These are phyloP conservation scores for Entelurus aequoreus DNA, from an alignment of 2,113 vertebrate genomes.

Conservation along the genomic window DNA sequence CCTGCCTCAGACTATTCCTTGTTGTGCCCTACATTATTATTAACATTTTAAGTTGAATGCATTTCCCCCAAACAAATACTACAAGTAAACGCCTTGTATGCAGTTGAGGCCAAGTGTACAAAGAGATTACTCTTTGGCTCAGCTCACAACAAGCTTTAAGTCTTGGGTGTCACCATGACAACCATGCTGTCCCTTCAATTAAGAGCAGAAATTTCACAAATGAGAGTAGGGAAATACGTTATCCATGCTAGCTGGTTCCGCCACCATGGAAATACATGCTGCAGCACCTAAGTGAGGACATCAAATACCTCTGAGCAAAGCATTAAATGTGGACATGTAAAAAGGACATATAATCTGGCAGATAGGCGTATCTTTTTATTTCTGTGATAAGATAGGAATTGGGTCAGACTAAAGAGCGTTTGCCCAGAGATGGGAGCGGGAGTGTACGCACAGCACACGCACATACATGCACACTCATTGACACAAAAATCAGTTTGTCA, in stretches of 20 bases:
- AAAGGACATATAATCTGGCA: conserved; percentile 1
- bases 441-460: conserved; percentile 19
- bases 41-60: conserved; percentile 1
- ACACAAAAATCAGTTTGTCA: conserved; percentile 42
- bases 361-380: conserved; percentile 35
- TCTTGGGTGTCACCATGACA: conserved; percentile 68
- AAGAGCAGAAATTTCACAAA: conserved; percentile 56
- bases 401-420: conserved; percentile 59
- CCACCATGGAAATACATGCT: conserved; percentile 13
- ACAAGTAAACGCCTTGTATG: conserved; percentile 15
- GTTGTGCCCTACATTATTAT: background rate
- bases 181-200: conserved; percentile 63
- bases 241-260: conserved; percentile 34
- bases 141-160: conserved; percentile 65
- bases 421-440: conserved; percentile 38
- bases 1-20: background rate
- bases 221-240: conserved; percentile 52
- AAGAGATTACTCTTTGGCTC: conserved; percentile 48
- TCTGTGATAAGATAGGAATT: conserved; percentile 53
- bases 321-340: conserved; percentile 14
- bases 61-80: background rate
- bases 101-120: conserved; percentile 38
- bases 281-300: conserved; percentile 10
- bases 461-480: conserved; percentile 4
- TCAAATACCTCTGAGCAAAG: conserved; percentile 23